These are phyloP conservation scores for Garrulus glandarius DNA, from an alignment of 2,797 vertebrate genomes.

Conservation along the genomic window DNA sequence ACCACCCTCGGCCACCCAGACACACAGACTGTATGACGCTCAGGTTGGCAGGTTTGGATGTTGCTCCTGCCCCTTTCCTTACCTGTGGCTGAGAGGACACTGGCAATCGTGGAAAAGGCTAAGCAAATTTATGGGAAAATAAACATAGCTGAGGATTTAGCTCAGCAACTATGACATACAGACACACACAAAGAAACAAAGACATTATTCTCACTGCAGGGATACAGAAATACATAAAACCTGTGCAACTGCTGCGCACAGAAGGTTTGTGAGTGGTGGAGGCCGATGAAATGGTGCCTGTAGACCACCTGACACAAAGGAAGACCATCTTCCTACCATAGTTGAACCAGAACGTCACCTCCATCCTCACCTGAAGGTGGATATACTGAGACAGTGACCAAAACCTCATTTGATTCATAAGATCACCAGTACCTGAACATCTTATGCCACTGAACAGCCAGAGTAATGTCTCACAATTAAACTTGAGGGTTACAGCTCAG, in stretches of 20 bases:
- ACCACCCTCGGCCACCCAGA: not conserved
- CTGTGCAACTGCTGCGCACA: fast-evolving
- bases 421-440: fast-evolving
- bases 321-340: not conserved
- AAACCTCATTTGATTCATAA: not conserved
- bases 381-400: not conserved
- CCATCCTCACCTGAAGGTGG: not conserved
- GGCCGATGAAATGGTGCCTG: not conserved
- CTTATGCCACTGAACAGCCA: not conserved
- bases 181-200: not conserved
- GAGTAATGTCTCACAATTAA: not conserved
- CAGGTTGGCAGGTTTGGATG: not conserved
- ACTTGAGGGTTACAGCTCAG: not conserved
- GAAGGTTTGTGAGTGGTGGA: not conserved
- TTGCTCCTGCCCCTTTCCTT: not conserved
- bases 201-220: not conserved
- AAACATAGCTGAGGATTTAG: not conserved
- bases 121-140: not conserved
- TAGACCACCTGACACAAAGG: fast-evolving
- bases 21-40: not conserved
- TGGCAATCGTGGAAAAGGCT: not conserved
- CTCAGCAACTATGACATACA: not conserved
- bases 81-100: not conserved
- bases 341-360: not conserved
- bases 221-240: not conserved